These are phyloP conservation scores for Leptoteleia sp. DNA, from an alignment of 1,140 invertebrate species.

Conservation along the genomic window DNA sequence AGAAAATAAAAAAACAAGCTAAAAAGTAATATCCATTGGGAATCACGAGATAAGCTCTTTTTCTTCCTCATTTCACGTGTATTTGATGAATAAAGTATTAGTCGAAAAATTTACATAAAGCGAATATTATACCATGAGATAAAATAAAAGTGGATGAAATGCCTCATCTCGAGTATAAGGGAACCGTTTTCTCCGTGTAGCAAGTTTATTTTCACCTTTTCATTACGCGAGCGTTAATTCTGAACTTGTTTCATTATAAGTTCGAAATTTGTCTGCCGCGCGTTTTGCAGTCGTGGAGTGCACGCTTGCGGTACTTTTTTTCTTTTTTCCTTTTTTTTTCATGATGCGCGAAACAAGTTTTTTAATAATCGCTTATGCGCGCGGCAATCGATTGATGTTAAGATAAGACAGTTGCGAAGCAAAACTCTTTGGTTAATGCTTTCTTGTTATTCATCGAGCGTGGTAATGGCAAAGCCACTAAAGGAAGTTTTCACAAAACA, in stretches of 20 bases:
- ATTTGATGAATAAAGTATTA: no score
- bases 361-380: no score
- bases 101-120: not conserved
- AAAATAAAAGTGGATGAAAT: not conserved
- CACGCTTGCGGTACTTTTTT: no score
- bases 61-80: no score
- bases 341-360: no score
- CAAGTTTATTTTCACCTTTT: not conserved
- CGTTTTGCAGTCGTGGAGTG: no score
- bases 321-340: no score
- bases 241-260: not conserved
- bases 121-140: not conserved
- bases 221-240: not conserved
- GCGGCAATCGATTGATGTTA: not conserved
- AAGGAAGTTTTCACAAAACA: constrained; percentile 1
- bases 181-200: not conserved
- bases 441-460: not conserved
- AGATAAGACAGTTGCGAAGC: not conserved
- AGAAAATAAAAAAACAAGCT: no score
- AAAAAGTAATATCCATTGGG: no score
- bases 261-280: not conserved
- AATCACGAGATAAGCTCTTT: no score
- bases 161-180: not conserved
- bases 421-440: not conserved
- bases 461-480: not conserved